These are phyloP conservation scores for Drepana arcuata DNA, from an alignment of 1,140 invertebrate genomes.

Conservation along the genomic window DNA sequence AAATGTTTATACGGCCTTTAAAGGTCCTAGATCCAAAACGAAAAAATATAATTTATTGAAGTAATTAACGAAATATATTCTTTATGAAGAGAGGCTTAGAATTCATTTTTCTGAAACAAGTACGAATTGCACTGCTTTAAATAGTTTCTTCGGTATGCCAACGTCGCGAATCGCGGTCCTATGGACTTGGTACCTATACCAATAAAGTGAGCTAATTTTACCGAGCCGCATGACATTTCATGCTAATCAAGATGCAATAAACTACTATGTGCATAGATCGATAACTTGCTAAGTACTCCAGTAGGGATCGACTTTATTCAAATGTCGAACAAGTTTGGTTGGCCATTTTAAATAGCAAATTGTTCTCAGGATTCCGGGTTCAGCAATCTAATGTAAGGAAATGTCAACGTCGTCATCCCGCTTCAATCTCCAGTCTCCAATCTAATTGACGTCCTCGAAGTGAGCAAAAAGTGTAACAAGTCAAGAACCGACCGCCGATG, in stretches of 20 bases:
- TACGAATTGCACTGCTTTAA: constrained; percentile 1
- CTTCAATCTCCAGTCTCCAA: constrained; percentile 29
- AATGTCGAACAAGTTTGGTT: no score
- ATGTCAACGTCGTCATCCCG: constrained; percentile 42
- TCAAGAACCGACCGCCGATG: constrained; percentile 15
- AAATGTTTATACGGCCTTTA: constrained; percentile 32
- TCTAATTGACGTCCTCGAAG: constrained; percentile 53
- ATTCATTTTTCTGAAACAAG: constrained; percentile 1
- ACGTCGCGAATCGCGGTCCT: no score
- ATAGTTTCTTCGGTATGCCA: constrained; percentile 7
- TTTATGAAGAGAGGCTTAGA: no score
- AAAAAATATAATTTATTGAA: constrained; percentile 19
- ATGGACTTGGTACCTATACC: no score
- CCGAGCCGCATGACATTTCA: no score
- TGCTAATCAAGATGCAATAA: no score
- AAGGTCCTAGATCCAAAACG: constrained; percentile 30
- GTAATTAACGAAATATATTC: no score
- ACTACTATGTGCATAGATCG: no score
- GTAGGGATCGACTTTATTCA: no score
- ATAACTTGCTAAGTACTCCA: no score
- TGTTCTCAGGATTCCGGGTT: constrained; percentile 50
- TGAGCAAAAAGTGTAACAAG: constrained; percentile 39
- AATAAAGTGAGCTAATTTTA: no score
- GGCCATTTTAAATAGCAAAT: constrained; percentile 19
- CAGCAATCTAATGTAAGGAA: constrained; percentile 36